A percentile compares a stretch with the other conserved stretches of the same genome.
These are phyloP conservation scores for Crocodylus rhombifer DNA, from an alignment of 2,797 vertebrate genomes.

Conservation along the genomic window DNA sequence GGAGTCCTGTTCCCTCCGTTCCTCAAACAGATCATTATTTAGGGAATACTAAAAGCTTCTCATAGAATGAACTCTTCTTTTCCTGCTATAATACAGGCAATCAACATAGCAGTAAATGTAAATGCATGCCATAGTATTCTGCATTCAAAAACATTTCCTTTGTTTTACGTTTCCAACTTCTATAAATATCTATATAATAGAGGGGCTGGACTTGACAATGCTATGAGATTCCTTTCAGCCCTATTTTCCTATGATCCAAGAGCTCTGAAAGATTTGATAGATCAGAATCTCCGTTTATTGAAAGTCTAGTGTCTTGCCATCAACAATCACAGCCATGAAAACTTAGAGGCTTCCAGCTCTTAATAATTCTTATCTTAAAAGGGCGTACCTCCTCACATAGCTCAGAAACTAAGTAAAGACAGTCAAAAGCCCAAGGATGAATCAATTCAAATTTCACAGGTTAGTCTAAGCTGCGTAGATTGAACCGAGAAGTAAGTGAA, in stretches of 20 bases:
- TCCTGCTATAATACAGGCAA: neutral
- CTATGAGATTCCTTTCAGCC: no score
- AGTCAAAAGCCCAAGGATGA: no score
- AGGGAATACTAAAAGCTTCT: neutral
- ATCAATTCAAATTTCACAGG: no score
- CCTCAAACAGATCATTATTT: neutral
- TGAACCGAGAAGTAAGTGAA: no score
- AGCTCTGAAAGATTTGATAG: neutral
- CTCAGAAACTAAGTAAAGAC: no score
- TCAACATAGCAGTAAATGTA: neutral
- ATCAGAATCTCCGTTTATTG: neutral
- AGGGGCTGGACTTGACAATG: no score
- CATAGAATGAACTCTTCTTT: neutral
- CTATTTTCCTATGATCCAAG: neutral
- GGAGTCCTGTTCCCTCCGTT: neutral
- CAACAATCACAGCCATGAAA: no score
- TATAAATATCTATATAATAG: neutral
- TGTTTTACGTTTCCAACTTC: neutral
- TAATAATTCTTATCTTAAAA: no score
- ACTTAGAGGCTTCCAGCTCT: no score
- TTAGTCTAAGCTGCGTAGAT: no score
- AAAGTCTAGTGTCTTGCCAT: neutral
- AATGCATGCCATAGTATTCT: conserved; percentile 6
- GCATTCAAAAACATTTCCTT: neutral
- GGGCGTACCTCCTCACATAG: no score